Conservation (phyloP, 2,113 vertebrate genomes). For the Climacteris rufus region DNA sequence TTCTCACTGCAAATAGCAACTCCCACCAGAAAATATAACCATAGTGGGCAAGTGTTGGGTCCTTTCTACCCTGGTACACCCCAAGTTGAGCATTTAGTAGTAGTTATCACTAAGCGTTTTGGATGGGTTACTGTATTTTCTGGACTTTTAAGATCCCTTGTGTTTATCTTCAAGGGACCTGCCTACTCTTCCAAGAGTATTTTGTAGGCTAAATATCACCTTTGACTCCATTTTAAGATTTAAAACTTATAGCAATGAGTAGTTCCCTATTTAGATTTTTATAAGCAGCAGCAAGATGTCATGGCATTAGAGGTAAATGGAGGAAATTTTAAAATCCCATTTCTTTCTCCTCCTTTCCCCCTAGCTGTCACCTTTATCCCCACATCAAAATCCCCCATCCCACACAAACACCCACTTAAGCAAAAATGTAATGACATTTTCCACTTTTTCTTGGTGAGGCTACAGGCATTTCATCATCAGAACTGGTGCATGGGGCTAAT, state of each 20-base stretch:
- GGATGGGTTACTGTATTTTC: neutral
- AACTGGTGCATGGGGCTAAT: slow-evolving; percentile 14
- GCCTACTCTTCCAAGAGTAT: neutral
- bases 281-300: slow-evolving; percentile 10
- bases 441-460: slow-evolving; percentile 3
- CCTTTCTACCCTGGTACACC: neutral
- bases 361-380: neutral
- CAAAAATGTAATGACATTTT: slow-evolving; percentile 50
- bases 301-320: slow-evolving; percentile 20
- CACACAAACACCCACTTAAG: slow-evolving; percentile 21
- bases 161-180: neutral
- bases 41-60: neutral
- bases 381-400: slow-evolving; percentile 5
- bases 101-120: neutral
- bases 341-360: slow-evolving; percentile 16
- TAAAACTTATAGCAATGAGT: neutral
- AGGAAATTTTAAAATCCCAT: neutral
- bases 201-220: neutral
- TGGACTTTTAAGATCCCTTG: neutral
- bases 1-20: neutral
- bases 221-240: neutral
- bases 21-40: neutral
- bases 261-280: slow-evolving; percentile 30
- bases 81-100: neutral
- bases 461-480: slow-evolving; percentile 42